Base-by-base conservation (phyloP, 2,888 invertebrate species). In the Chesias legatella region DNA sequence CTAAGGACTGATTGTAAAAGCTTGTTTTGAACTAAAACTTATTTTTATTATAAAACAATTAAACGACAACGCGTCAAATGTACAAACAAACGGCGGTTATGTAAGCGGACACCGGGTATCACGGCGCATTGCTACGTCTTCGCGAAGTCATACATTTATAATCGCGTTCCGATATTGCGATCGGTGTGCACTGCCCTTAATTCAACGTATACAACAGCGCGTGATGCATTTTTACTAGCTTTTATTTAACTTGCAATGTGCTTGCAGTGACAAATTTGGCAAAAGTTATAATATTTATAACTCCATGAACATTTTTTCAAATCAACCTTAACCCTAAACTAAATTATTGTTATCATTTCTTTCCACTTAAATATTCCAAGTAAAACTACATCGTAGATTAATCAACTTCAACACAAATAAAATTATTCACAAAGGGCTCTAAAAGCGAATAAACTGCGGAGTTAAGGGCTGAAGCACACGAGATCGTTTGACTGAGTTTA, bases 91-190 rank as follows among this genome's bases (percentile, higher is more conserved):
- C 45, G 56, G 60, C 31, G 66, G 77, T 85, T 85, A 84, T 81
- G 85, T 85, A 86, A 86, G 63, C 36, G 55, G 76, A 86, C 72
- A 68, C 70, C 67, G 71, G 74, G 80, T 85, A 84, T 86, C 84
- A 83, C 74, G 66, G 63, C 30, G 51, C 79, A 78, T 48, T 56
- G 63, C 63, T 72, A 71, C 72, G 88, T 72, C 86, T 88, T 89
- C 88, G 60, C 70, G 88, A 89, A 89, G 88, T 80, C 88, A 82
- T 89, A 88, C 73, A 79, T 82, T 82, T 79, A 88, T 89, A 89
- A 88, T 89, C 88, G 84, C 88, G 84, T 88, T 86, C 73, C 81
- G 77, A 86, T 86, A 86, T 84, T 73, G 72, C 80, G 80, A 88
- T 86, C 82, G 76, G 66, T 84, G 84, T 83, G 85, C 68, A 59